Evolutionary conservation across 2,113 vertebrate species (phyloP).

Genomic region (Anoura caudifer): DNA sequence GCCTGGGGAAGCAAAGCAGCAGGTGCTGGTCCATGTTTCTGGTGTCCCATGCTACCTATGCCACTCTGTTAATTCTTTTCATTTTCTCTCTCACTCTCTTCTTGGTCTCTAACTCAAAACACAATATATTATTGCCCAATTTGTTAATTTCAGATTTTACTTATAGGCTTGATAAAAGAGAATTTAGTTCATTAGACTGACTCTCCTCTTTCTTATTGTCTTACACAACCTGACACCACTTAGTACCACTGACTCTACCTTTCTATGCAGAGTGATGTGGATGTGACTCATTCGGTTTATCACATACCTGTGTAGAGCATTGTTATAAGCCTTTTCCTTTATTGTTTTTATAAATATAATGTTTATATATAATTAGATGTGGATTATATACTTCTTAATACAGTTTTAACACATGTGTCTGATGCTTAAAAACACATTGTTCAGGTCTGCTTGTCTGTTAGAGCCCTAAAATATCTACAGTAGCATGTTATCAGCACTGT

Average conservation of each 20-base stretch:
- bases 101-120: constrained; percentile 13
- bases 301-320: not conserved
- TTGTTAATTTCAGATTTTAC: not conserved
- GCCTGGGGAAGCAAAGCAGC: not conserved
- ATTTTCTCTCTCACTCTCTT: not conserved
- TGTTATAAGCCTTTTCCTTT: not conserved
- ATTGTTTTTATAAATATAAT: not conserved
- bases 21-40: not conserved
- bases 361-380: not conserved
- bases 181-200: not conserved
- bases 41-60: not conserved
- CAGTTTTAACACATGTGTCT: not conserved
- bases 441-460: not conserved
- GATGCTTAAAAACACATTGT: not conserved
- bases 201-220: not conserved
- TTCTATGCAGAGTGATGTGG: not conserved
- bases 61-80: not conserved
- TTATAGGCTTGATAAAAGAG: not conserved
- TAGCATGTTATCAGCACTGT: not conserved
- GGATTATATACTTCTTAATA: not conserved
- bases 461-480: not conserved
- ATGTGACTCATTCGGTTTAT: not conserved
- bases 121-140: not conserved
- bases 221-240: not conserved
- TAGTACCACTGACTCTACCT: not conserved